Base-by-base conservation (phyloP, 2,888 invertebrate genomes). In the Acanthococcus lagerstroemiae region DNA sequence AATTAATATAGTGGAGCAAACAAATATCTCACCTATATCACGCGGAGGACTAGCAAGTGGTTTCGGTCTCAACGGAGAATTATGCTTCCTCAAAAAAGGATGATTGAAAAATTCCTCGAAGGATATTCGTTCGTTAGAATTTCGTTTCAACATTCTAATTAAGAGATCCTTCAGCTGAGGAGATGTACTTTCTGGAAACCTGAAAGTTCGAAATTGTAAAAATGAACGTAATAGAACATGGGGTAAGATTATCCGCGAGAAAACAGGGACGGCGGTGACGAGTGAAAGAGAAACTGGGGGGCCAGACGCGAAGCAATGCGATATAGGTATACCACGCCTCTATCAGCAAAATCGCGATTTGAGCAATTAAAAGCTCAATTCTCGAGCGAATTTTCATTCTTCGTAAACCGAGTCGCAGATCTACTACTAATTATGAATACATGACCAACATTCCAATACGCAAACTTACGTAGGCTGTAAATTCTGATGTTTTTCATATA, bases 41-140 rank as follows among this genome's bases (percentile, higher is more conserved):
- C 55, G 22, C 24, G 65, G 56, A 15, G 56, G 56, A 55, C 61
- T 69, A n/a, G 71, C 78, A 75, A 66, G 74, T 70, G 72, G 80
- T 69, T 68, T 81, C 74, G 77, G 80, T 74, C 75, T 80, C 74
- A 73, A 80, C 71, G 76, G 79, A 2, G 70, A 69, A 24, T 67
- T 83, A 72, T 75, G 82, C 76, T 87, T 83, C 75, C 87, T 86
- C 70, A 90, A 80, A 80, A 97, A 99, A 55, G 88, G 84, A 78
- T 99, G 97, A 75, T 84, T 86, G 81, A 97, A 97, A 80, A 99
- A 97, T 69, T 86, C 86, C 74, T 95, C 93, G 78, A 97, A 99
- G 69, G 92, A 88, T 82, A 99, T 93, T 71, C 99, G 83, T 76
- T 99, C 96, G 74, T 87, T 86, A 55, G 97, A 88, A 78, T 92